phyloP scores from a whole-genome alignment of 2,888 invertebrate genomes.

The Isotomurus palustris region DNA sequence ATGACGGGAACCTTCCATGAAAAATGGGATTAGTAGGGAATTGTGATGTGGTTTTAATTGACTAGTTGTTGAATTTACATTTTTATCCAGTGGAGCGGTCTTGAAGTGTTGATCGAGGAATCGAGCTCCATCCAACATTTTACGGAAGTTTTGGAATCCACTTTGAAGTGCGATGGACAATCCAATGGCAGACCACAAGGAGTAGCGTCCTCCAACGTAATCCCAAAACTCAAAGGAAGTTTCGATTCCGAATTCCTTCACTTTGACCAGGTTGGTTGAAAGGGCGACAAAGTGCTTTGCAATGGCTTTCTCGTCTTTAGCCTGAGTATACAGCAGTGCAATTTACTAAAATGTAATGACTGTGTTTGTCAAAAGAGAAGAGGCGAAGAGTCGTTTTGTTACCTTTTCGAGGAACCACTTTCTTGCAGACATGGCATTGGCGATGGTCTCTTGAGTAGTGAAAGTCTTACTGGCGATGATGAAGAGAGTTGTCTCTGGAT shows the following conservation, averaged over 20 bases:
- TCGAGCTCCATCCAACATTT: constrained; percentile 83
- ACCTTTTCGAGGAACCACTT: constrained; percentile 83
- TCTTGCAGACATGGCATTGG: constrained; percentile 97
- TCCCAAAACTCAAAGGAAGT: constrained; percentile 99
- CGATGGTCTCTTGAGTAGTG: constrained; percentile 98
- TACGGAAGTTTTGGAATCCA: constrained; percentile 91
- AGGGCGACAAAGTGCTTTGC: constrained; percentile 98
- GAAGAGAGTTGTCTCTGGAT: constrained; percentile 91
- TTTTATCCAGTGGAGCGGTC: constrained; percentile 78
- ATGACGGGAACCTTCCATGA: constrained; percentile 52
- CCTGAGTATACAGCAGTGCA: constrained; percentile 18
- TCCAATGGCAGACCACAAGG: constrained; percentile 99
- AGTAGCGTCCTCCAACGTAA: constrained; percentile 98
- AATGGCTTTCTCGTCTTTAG: constrained; percentile 59
- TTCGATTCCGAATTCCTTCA: constrained; percentile 96
- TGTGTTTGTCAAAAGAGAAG: not conserved
- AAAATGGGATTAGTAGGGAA: constrained; percentile 1
- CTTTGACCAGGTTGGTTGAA: constrained; percentile 90
- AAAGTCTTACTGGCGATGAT: constrained; percentile 99
- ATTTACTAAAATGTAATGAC: not conserved
- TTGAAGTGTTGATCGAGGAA: constrained; percentile 92
- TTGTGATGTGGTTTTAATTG: not conserved
- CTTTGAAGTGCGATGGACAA: constrained; percentile 88
- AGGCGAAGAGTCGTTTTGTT: not conserved
- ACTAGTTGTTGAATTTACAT: constrained; percentile 61